phyloP scores from a whole-genome alignment of 1,140 invertebrate species.

The Scaptomyza pallida region DNA sequence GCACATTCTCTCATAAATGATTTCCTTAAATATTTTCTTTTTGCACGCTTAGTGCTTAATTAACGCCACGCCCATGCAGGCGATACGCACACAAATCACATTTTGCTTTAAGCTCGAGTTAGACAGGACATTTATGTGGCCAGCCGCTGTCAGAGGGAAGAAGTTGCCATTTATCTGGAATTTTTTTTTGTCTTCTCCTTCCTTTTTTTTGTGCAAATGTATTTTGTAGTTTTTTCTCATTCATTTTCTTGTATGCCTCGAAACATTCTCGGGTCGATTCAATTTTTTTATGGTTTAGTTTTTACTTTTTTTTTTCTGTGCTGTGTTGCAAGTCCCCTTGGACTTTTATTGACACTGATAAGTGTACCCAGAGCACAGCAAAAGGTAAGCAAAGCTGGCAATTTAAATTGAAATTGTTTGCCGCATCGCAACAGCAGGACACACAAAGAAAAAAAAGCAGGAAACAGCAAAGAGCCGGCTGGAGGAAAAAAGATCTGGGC shows the following conservation, averaged over 20 bases:
- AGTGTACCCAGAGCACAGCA: conserved; percentile 74
- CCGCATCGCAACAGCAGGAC: conserved; percentile 71
- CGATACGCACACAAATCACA: conserved; percentile 20
- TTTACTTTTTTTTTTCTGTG: conserved; percentile 24
- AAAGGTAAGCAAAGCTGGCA: conserved; percentile 80
- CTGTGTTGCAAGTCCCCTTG: conserved; percentile 55
- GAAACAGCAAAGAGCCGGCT: conserved; percentile 10
- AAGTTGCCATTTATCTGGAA: conserved; percentile 1
- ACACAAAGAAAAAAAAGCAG: conserved; percentile 52
- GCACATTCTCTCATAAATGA: conserved; percentile 19
- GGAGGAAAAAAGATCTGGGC: conserved; percentile 21
- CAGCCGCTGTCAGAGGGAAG: not conserved
- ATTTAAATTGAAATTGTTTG: conserved; percentile 81
- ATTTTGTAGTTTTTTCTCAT: conserved; percentile 27
- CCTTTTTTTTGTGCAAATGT: not conserved
- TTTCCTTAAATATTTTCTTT: conserved; percentile 16
- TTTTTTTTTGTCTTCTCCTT: no score
- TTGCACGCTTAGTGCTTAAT: conserved; percentile 22
- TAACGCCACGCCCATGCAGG: conserved; percentile 12
- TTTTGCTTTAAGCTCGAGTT: conserved; percentile 24
- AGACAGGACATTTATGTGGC: conserved; percentile 7
- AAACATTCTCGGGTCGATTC: conserved; percentile 47
- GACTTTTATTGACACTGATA: conserved; percentile 82
- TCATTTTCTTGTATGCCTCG: conserved; percentile 14
- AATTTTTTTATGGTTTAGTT: conserved; percentile 7